phyloP scores from a whole-genome alignment of 53 echinoderm and acorn worm genomes.

The Holothuria scabra region DNA sequence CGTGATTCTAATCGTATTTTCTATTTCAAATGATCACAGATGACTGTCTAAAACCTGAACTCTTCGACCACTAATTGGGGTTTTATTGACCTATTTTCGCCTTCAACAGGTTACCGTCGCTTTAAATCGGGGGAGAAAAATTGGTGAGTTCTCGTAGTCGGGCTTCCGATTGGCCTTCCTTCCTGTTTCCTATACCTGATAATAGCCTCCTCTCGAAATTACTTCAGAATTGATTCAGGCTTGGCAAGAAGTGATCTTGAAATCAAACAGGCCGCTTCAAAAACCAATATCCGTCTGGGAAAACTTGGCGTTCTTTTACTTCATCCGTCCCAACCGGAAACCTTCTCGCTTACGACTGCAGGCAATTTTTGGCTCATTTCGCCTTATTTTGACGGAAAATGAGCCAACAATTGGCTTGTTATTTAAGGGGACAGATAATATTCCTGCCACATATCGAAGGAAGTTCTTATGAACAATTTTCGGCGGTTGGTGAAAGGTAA shows the following conservation, averaged over 20 bases:
- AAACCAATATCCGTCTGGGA: conserved; percentile 33
- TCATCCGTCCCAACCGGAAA: conserved; percentile 35
- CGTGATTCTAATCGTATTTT: too few species aligned
- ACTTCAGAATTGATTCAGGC: conserved; percentile 30
- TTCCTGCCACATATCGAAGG: conserved; percentile 18
- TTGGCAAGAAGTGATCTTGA: conserved; percentile 22
- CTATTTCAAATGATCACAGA: too few species aligned
- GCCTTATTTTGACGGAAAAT: conserved; percentile 42
- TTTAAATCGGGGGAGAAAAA: conserved; percentile 8
- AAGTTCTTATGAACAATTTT: conserved; percentile 43
- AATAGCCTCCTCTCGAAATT: conserved; percentile 40
- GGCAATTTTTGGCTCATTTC: conserved; percentile 34
- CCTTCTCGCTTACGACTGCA: conserved; percentile 36
- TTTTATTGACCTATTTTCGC: conserved; percentile 35
- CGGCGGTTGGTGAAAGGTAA: conserved; percentile 40
- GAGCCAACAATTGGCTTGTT: conserved; percentile 46
- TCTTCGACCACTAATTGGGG: conserved; percentile 1
- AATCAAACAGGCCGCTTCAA: conserved; percentile 43
- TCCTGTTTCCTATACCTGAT: conserved; percentile 31
- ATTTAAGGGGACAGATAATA: conserved; percentile 43
- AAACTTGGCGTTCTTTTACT: conserved; percentile 25
- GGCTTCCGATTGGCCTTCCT: conserved; percentile 30
- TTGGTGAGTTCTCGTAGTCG: conserved; percentile 29
- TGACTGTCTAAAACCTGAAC: too few species aligned
- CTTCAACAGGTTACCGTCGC: conserved; percentile 34